Conservation (phyloP, 37 sponge, comb jelly and placozoan genomes). For the Eunapius fragilis region DNA sequence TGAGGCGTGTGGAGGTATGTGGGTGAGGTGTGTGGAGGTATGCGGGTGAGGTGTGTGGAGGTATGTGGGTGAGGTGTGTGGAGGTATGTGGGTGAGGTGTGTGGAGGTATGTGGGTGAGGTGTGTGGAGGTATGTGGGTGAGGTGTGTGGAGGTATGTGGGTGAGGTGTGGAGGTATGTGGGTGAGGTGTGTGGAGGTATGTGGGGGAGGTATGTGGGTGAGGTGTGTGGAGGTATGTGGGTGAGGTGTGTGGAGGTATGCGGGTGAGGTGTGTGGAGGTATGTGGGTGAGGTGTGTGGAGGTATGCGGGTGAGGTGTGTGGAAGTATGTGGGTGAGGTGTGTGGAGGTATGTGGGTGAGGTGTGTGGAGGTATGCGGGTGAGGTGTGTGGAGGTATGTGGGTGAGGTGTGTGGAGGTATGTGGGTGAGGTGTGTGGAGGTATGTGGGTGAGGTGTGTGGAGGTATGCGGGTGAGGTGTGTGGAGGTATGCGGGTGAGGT, state of each 20-base stretch:
- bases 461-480: background rate
- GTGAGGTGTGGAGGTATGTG: background rate
- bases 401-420: background rate
- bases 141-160: background rate
- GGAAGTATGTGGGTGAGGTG: background rate
- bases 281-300: background rate
- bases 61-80: background rate
- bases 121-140: conserved; percentile 8
- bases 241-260: background rate
- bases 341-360: conserved; percentile 6
- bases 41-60: background rate
- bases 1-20: background rate
- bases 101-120: background rate
- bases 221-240: background rate
- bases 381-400: background rate
- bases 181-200: background rate
- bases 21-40: background rate
- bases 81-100: background rate
- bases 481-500: background rate
- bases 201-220: background rate
- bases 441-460: background rate
- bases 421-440: background rate
- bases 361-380: background rate
- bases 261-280: background rate
- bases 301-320: background rate